A percentile compares a stretch with the other conserved stretches of the same genome.
Conservation (phyloP, 2,888 invertebrate genomes). For the Acleris sparsana region DNA sequence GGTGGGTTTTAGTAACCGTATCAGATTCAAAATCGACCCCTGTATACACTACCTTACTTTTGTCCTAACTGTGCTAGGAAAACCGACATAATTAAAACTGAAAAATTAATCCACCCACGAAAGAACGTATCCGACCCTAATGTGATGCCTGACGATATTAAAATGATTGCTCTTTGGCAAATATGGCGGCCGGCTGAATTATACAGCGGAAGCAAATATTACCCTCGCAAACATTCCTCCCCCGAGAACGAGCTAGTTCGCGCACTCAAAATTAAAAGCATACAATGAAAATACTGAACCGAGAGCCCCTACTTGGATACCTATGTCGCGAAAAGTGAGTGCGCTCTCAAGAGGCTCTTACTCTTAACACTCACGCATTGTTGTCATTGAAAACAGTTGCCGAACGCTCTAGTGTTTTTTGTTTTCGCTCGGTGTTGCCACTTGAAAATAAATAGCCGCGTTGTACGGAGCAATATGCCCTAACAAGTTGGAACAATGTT, state of each 20-base stretch:
- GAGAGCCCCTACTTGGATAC: slow-evolving; percentile 74
- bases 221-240: slow-evolving; percentile 84
- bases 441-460: slow-evolving; percentile 79
- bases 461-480: slow-evolving; percentile 76
- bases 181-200: slow-evolving; percentile 85
- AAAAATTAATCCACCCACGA: slow-evolving; percentile 76
- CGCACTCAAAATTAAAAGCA: slow-evolving; percentile 87
- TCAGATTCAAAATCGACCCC: no score
- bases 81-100: slow-evolving; percentile 61
- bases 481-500: slow-evolving; percentile 78
- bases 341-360: slow-evolving; percentile 65
- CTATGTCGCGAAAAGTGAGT: slow-evolving; percentile 82
- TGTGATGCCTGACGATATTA: slow-evolving; percentile 84
- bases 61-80: slow-evolving; percentile 19
- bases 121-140: slow-evolving; percentile 76
- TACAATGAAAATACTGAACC: slow-evolving; percentile 84
- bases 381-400: slow-evolving; percentile 81
- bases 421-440: slow-evolving; percentile 82
- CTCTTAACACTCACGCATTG: slow-evolving; percentile 80
- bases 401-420: slow-evolving; percentile 75
- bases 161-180: slow-evolving; percentile 86
- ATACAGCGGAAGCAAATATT: slow-evolving; percentile 86
- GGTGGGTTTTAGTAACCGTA: no score
- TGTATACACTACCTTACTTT: neutral
- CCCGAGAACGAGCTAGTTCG: slow-evolving; percentile 84